A percentile compares a stretch with the other conserved stretches of the same genome.
These are phyloP conservation scores for Diorhabda elongata DNA, from an alignment of 1,140 invertebrate species.

Conservation along the genomic window DNA sequence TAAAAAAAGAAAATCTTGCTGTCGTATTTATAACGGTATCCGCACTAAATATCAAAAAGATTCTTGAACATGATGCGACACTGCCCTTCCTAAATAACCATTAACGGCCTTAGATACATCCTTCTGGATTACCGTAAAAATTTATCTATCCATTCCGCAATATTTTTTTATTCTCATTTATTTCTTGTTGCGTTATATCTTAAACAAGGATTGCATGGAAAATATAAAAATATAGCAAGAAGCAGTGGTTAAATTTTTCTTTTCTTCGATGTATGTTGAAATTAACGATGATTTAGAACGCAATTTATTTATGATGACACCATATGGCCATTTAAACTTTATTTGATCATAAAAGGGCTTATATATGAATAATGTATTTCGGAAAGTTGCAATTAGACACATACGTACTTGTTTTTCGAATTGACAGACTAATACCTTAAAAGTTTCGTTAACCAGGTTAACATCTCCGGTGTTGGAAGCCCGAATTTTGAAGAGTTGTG, in stretches of 20 bases:
- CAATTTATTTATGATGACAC: constrained; percentile 1
- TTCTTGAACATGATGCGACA: background rate
- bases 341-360: no score
- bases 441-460: no score
- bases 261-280: background rate
- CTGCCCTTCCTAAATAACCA: background rate
- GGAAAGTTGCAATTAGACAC: no score
- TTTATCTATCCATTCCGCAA: constrained; percentile 2
- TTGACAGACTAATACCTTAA: no score
- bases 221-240: constrained; percentile 3
- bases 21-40: background rate
- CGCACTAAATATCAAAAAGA: background rate
- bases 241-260: background rate
- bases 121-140: constrained; percentile 2
- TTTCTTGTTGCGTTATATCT: constrained; percentile 2
- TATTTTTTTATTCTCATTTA: constrained; percentile 3
- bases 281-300: background rate
- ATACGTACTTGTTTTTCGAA: no score
- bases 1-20: no score
- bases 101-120: background rate
- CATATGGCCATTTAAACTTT: background rate
- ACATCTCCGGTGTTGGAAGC: no score
- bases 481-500: no score
- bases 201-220: constrained; percentile 1
- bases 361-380: no score